Evolutionary conservation across 2,888 invertebrate genomes (phyloP), one percentile per base, ranked within the genome.

Genomic region (Boloria selene): DNA sequence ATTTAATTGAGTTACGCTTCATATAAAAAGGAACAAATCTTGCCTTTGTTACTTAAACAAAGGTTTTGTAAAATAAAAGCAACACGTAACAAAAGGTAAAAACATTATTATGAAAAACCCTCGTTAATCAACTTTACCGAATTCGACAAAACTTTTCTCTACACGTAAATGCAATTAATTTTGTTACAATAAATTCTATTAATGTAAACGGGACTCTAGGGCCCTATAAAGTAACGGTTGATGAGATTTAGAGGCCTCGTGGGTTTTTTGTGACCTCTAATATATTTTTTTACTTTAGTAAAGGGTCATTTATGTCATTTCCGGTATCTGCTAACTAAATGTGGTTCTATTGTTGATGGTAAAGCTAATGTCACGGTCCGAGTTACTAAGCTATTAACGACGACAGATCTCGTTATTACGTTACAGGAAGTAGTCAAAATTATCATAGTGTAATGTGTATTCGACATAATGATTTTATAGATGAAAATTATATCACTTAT

Each of bases 221-320:
- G 63, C 51, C 51, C 51, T 56, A 56, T 64, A 64, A 44, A n/a
- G 31, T 50, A 56, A 16, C 26, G 51, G 51, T 13, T 50, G 51
- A 38, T 18, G 55, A 51, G 56, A 13, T 42, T 52, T n/a, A 52
- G 52, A 52, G 6, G 51, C 49, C 18, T 26, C 44, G 14, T 10
- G 31, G 45, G 38, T 52, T 44, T 17, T 58, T 14, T 26, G 13
- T 64, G 52, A 16, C 53, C 53, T 64, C 59, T 59, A 64, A 64
- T 14, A 18, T 38, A 50, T 38, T 38, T 38, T 38, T 53, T 59
- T 26, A 38, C 53, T 53, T 42, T 53, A 65, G 49, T 13, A 53
- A 58, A 60, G 60, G 49, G 54, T 42, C 14, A 49, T 49, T 49
- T 59, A 49, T 59, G 38, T 59, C 59, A 54, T 51, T 65, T 65